Base-by-base conservation (phyloP, 2,113 vertebrate species). In the Harpagus bidentatus region DNA sequence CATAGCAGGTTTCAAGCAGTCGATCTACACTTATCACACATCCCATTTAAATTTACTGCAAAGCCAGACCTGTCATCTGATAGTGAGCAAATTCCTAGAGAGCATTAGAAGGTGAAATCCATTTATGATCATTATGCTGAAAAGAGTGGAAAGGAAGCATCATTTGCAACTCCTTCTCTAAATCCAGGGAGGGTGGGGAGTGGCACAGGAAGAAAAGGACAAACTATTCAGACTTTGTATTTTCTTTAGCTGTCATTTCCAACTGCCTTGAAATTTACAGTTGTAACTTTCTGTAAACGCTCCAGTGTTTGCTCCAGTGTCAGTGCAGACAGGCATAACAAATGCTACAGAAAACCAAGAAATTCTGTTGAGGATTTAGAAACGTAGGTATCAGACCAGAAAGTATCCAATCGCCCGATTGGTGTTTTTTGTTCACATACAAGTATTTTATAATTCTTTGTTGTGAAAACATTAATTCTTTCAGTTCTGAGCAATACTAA, bases 71-170 rank as follows among this genome's bases (percentile, higher is more conserved):
- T 94, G 96, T 61, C 78, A 90, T 38, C 78, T 70, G 62, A 92
- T 53, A 93, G 59, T 2, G 7, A 79, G 28, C 36, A 72, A 82
- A 82, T 88, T 93, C 95, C 93, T 96, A 90, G 87, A 96, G 36
- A 91, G 82, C 53, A 63, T 38, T 26, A 87, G 58, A 90, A 91
- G 78, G 90, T 91, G 48, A 91, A 96, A 88, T 53, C 40, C 43
- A 88, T 58, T 85, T 58, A 87, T 28, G 32, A 86, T 55, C n/a
- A 45, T 34, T 61, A n/a, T 2, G 0, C 17, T 90, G 20, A 79
- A 58, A 23, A n/a, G 52, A 81, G 26, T 19, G 43, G 52, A 90
- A 93, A 70, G 61, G 42, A 94, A 90, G 11, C 29, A 72, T 16
- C 13, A 34, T 53, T 67, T 82, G 55, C 26, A 62, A 81, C 58